These are phyloP conservation scores for Microplitis manilae DNA, from an alignment of 2,888 invertebrate genomes.

Conservation along the genomic window DNA sequence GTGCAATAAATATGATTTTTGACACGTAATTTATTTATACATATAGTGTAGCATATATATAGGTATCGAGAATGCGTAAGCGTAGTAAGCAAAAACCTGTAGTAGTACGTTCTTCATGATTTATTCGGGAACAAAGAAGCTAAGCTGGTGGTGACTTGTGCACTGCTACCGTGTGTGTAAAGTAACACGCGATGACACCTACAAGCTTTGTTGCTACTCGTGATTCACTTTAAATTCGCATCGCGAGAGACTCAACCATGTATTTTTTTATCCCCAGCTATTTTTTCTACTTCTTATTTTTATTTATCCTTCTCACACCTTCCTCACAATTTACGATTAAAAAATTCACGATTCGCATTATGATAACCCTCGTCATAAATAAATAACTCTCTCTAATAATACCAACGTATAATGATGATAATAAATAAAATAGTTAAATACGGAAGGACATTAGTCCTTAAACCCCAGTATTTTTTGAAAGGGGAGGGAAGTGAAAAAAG, in stretches of 20 bases:
- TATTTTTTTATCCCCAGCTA: neutral
- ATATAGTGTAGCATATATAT: too few relatives aligned
- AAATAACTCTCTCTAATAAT: too few relatives aligned
- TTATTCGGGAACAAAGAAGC: slow-evolving; percentile 36
- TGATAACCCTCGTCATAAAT: too few relatives aligned
- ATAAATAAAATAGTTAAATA: neutral
- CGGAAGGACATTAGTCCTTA: neutral
- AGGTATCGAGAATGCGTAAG: neutral
- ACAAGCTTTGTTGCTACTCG: slow-evolving; percentile 34
- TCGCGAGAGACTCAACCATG: slow-evolving; percentile 17
- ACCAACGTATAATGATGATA: neutral
- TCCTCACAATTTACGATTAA: too few relatives aligned
- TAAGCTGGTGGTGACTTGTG: slow-evolving; percentile 25
- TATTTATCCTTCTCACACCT: neutral
- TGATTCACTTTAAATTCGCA: slow-evolving; percentile 43
- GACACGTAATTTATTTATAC: slow-evolving; percentile 22
- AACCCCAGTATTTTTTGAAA: neutral
- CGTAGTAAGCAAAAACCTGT: neutral
- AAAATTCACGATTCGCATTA: too few relatives aligned
- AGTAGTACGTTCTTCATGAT: slow-evolving; percentile 23
- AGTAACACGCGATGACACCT: slow-evolving; percentile 46
- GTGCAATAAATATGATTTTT: slow-evolving; percentile 14
- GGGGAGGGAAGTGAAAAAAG: neutral
- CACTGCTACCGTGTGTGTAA: slow-evolving; percentile 32
- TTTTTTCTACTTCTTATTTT: slow-evolving; percentile 13